Conservation (phyloP, 64 coral and sea anemone genomes). For the Pocillopora damicornis region DNA sequence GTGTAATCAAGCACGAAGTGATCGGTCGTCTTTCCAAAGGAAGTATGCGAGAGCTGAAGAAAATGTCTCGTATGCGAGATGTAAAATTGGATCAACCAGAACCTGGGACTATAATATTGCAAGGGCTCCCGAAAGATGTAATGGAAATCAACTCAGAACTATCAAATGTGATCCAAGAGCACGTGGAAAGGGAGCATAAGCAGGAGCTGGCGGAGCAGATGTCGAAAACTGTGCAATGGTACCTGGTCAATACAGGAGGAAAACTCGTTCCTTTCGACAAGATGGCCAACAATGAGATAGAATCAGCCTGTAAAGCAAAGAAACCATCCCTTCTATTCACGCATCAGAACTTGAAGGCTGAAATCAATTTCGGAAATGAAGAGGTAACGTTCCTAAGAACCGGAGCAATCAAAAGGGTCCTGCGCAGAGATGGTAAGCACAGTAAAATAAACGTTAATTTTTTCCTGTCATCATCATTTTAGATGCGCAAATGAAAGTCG, state of each 20-base stretch:
- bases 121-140: conserved; percentile 36
- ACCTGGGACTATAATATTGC: neutral
- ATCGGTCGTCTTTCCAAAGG: neutral
- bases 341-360: conserved; percentile 19
- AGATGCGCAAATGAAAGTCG: neutral
- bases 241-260: neutral
- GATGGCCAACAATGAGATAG: conserved; percentile 27
- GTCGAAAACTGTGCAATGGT: conserved; percentile 22
- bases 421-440: conserved; percentile 34
- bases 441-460: neutral
- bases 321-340: conserved; percentile 11
- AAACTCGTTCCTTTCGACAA: conserved; percentile 19
- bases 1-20: neutral
- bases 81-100: conserved; percentile 41
- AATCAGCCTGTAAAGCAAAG: conserved; percentile 8
- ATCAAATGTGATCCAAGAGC: neutral
- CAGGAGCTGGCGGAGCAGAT: conserved; percentile 9
- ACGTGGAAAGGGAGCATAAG: neutral
- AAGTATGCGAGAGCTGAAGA: neutral
- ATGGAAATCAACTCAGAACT: neutral
- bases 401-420: conserved; percentile 8
- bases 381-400: conserved; percentile 27
- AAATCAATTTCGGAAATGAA: conserved; percentile 10
- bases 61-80: neutral
- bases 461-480: neutral